phyloP scores from a whole-genome alignment of 1,140 invertebrate genomes.

The Bombus impatiens region DNA sequence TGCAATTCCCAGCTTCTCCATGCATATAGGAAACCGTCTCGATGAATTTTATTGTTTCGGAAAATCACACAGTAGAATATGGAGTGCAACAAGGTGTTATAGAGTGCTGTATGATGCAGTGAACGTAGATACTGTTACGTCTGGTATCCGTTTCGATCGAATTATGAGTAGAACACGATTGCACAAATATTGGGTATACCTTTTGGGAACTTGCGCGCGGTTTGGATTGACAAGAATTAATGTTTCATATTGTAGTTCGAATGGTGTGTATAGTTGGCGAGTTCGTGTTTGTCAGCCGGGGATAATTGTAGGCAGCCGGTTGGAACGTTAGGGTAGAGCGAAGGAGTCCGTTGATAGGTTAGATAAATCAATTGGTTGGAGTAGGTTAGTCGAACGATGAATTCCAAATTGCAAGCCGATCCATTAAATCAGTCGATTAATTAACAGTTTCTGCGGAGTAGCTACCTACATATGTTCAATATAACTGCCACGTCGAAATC shows the following conservation, averaged over 20 bases:
- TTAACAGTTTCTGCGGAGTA: neutral
- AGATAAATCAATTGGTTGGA: conserved; percentile 27
- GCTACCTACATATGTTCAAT: neutral
- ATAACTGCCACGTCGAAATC: neutral
- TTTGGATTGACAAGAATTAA: neutral
- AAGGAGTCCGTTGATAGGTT: conserved; percentile 10
- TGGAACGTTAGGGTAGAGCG: neutral
- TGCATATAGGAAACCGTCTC: too few relatives aligned
- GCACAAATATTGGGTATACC: neutral
- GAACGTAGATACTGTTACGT: neutral
- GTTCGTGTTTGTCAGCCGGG: neutral
- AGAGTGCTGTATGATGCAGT: too few relatives aligned
- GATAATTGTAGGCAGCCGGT: neutral
- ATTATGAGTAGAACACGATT: neutral
- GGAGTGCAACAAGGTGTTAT: neutral
- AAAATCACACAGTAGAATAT: neutral
- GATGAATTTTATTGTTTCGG: neutral
- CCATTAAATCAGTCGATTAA: neutral
- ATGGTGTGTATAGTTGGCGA: neutral
- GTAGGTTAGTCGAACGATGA: neutral
- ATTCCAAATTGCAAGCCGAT: conserved; percentile 2
- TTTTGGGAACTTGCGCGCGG: neutral
- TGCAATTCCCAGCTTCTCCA: too few relatives aligned
- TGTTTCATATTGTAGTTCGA: neutral
- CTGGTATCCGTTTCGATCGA: neutral